Base-by-base conservation (phyloP, 2,888 invertebrate genomes). In the Acanthococcus lagerstroemiae region DNA sequence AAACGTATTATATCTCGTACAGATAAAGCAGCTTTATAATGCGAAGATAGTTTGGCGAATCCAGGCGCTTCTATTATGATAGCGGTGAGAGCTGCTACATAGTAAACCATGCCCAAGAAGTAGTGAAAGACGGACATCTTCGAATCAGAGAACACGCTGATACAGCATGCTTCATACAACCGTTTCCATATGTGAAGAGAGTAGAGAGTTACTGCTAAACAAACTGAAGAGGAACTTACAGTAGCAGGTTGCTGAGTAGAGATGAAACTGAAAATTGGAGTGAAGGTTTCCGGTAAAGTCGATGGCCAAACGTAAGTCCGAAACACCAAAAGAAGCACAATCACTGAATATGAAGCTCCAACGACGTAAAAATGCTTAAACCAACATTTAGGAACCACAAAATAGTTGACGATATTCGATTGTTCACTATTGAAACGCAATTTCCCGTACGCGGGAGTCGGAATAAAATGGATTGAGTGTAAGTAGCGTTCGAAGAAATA, bases 101-200 rank as follows among this genome's bases (percentile, higher is more conserved):
- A 95, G 77, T 93, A 91, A 2, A 82, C 72, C 70, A 84, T 82
- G 0, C 92, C 94, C 5, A 87, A 78, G 0, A 85, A 65, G 73
- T 94, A 95, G 75, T 91, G 89, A 0, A 80, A 76, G 0, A 92
- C 69, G 75, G 91, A 90, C 74, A 95, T 93, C 74, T 82, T 85
- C 65, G 84, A 83, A 58, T 84, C 80, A 0, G 90, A 89, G 75
- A 88, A 95, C 24, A 94, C 83, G 75, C 86, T 90, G 22, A 94
- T 77, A 74, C 78, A 87, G 71, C 84, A 82, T 0, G 89, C 87
- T 77, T 95, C 95, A 72, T 90, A 90, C 67, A 87, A 82, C 70
- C 95, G 80, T 70, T 89, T 80, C 56, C 78, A 77, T 68, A 86
- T 84, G 73, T 93, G 92, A 24, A 87, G 68, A 0, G 82, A 81